Percentiles rank a stretch among this genome's conserved stretches.
These are phyloP conservation scores for Ethmia dodecea DNA, from an alignment of 2,888 invertebrate species.

Conservation along the genomic window DNA sequence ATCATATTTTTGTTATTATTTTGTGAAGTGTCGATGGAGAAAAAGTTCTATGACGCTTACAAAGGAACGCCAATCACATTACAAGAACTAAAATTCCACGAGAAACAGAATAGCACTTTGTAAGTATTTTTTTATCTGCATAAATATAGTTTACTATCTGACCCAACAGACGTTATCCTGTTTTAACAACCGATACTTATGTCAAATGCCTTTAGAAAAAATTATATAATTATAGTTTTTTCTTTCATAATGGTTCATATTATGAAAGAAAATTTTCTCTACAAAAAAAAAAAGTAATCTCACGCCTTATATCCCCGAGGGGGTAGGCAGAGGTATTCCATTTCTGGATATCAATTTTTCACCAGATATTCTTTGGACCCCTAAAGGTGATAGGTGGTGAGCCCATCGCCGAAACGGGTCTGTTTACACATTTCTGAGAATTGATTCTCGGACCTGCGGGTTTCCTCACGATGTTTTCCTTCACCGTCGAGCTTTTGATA, in stretches of 20 bases:
- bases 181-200: neutral
- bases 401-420: no score
- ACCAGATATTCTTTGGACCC: no score
- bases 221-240: neutral
- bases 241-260: no score
- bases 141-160: neutral
- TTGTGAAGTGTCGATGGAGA: neutral
- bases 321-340: no score
- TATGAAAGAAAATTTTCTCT: no score
- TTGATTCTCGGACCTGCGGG: no score
- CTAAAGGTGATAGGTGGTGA: no score
- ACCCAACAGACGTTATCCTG: neutral
- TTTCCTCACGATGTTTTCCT: no score
- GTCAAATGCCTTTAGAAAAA: neutral
- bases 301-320: neutral
- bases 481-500: no score
- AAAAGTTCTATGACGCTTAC: slow-evolving; percentile 19
- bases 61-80: slow-evolving; percentile 18
- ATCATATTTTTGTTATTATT: neutral
- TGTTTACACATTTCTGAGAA: no score
- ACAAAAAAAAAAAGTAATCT: neutral
- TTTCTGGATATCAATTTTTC: no score
- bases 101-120: slow-evolving; percentile 23
- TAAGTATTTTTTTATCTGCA: slow-evolving; percentile 18
- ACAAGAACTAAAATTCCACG: slow-evolving; percentile 18